Base-by-base conservation (phyloP, 2,888 invertebrate genomes). In the Gryllus longicercus region DNA sequence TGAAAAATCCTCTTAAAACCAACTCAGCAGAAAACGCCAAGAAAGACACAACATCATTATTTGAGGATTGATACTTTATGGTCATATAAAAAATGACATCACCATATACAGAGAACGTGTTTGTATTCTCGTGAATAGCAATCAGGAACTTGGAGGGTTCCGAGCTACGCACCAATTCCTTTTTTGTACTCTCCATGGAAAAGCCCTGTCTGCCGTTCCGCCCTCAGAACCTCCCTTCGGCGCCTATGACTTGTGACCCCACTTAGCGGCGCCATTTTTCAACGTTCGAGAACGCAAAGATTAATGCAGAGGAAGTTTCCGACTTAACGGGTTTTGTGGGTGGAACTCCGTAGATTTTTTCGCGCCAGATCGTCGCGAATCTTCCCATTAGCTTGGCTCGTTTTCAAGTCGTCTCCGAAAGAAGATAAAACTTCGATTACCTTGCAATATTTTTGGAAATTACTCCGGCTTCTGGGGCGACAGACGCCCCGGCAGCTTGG, bases 401-500 rank as follows among this genome's bases (percentile, higher is more conserved):
- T 63, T 63, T 63, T 63, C 63, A 63, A 63, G 63, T 18, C 63
- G 14, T n/a, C 63, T 63, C 63, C n/a, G 16, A n/a, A n/a, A 63
- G 63, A 63, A 63, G 63, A 63, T 63, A 63, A 63, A 63, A 63
- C 63, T 63, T 63, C 63, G 63, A 63, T 63, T 63, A 63, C 63
- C 63, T 63, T 63, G 63, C 63, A 63, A 63, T 63, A 63, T 63
- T 63, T 63, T 16, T 63, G 14, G 12, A 63, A 63, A 63, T 63
- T 63, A 63, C 63, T 63, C 63, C 63, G n/a, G 63, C 63, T 14
- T n/a, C 63, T n/a, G 63, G n/a, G n/a, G 63, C 63, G 63, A n/a
- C 63, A 18, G 63, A 18, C 63, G 63, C 14, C 63, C n/a, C 1
- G 63, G 16, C 63, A 63, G 14, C 63, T 14, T 63, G 63, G 14